Conservation (phyloP, 2,113 vertebrate genomes). For the Daboia siamensis region DNA sequence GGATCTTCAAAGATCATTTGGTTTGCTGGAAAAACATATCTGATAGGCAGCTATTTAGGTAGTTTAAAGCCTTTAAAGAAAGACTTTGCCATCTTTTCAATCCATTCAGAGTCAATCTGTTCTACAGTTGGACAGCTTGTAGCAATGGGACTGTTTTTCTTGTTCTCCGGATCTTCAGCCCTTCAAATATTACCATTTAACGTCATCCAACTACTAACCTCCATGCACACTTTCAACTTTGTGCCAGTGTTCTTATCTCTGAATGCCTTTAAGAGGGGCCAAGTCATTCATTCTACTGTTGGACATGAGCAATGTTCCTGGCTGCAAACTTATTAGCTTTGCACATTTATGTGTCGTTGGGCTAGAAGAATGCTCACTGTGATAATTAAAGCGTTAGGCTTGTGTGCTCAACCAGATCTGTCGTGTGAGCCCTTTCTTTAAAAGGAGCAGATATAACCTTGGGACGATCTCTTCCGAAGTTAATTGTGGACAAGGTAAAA, state of each 20-base stretch:
- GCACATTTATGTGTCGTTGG: not conserved
- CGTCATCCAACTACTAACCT: not conserved
- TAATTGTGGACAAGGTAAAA: not conserved
- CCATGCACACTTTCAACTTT: too few species aligned
- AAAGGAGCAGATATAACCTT: not conserved
- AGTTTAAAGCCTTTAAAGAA: not conserved
- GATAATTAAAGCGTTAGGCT: not conserved
- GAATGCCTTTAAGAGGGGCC: not conserved
- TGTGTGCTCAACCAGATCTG: not conserved
- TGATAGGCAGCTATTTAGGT: not conserved
- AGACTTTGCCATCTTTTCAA: not conserved
- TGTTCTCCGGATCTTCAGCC: not conserved
- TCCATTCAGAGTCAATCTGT: not conserved
- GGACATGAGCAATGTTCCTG: not conserved
- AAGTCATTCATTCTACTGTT: not conserved
- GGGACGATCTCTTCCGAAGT: not conserved
- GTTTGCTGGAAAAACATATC: not conserved
- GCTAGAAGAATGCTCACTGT: not conserved
- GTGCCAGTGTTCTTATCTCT: not conserved
- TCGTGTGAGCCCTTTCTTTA: not conserved
- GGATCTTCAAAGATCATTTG: not conserved
- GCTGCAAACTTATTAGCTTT: not conserved
- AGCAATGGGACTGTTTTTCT: not conserved
- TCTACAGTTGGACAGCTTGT: not conserved
- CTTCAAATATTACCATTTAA: not conserved